These are phyloP conservation scores for Rhinogobio ventralis DNA, from an alignment of 2,797 vertebrate species.

Conservation along the genomic window DNA sequence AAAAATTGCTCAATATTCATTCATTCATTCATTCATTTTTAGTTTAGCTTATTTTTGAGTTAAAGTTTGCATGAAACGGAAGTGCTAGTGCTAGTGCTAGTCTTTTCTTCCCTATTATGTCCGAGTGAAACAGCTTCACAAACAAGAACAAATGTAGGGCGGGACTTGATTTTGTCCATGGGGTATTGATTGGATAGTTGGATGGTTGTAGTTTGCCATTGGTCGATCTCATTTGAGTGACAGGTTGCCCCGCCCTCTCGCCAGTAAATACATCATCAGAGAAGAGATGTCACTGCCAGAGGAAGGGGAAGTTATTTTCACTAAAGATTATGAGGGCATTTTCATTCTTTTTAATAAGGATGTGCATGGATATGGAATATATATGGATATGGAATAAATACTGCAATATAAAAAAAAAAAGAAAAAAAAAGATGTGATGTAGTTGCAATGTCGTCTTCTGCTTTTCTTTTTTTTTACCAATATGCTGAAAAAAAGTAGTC, in stretches of 20 bases:
- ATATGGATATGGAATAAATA: too few relatives aligned
- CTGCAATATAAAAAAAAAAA: too few relatives aligned
- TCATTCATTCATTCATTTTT: background rate
- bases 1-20: too few relatives aligned
- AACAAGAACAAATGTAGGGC: background rate
- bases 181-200: background rate
- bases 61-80: background rate
- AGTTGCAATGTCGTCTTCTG: too few relatives aligned
- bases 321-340: background rate
- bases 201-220: background rate
- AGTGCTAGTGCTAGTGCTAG: background rate
- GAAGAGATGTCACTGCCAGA: background rate
- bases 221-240: background rate
- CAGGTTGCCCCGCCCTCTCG: too few relatives aligned
- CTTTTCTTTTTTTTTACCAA: too few relatives aligned
- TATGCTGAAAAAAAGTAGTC: too few relatives aligned
- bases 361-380: too few relatives aligned
- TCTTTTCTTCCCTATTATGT: background rate
- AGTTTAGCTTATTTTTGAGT: background rate
- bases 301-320: background rate
- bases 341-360: too few relatives aligned
- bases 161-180: background rate
- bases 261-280: background rate
- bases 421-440: too few relatives aligned
- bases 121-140: background rate